These are phyloP conservation scores for Gambelia wislizenii DNA, from an alignment of 2,797 vertebrate genomes.

Conservation along the genomic window DNA sequence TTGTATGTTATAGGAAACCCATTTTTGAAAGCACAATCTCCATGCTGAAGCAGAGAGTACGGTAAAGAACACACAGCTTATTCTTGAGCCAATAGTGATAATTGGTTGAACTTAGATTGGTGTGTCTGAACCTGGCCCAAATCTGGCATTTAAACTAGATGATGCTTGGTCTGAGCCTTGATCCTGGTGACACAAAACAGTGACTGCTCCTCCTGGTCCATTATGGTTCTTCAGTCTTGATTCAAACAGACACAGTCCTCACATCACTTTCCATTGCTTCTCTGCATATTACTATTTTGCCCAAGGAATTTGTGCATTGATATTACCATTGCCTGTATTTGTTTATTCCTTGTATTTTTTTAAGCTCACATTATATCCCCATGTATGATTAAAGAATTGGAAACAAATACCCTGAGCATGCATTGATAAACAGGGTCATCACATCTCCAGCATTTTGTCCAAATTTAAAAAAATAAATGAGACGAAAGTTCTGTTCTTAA, in stretches of 20 bases:
- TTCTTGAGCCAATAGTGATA: not conserved
- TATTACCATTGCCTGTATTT: not conserved
- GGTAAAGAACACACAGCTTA: not conserved
- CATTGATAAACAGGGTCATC: not conserved
- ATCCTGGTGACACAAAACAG: not conserved
- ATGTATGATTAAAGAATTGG: conserved; percentile 5
- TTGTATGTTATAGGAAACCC: not conserved
- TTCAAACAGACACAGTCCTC: not conserved
- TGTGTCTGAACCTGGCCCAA: not conserved
- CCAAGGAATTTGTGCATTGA: not conserved
- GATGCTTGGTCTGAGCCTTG: not conserved
- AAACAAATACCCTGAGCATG: not conserved
- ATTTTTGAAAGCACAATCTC: not conserved
- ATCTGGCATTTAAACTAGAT: not conserved
- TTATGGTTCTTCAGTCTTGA: not conserved
- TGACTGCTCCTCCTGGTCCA: not conserved
- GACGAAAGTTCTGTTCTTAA: not conserved
- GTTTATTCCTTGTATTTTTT: not conserved
- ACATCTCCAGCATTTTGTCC: too few relatives aligned
- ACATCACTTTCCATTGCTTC: not conserved
- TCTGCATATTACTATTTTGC: not conserved
- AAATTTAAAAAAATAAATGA: not conserved
- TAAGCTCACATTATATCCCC: not conserved
- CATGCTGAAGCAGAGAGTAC: not conserved
- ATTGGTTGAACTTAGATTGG: not conserved